These are phyloP conservation scores for Orthosia gothica DNA, from an alignment of 2,888 invertebrate species.

Conservation along the genomic window DNA sequence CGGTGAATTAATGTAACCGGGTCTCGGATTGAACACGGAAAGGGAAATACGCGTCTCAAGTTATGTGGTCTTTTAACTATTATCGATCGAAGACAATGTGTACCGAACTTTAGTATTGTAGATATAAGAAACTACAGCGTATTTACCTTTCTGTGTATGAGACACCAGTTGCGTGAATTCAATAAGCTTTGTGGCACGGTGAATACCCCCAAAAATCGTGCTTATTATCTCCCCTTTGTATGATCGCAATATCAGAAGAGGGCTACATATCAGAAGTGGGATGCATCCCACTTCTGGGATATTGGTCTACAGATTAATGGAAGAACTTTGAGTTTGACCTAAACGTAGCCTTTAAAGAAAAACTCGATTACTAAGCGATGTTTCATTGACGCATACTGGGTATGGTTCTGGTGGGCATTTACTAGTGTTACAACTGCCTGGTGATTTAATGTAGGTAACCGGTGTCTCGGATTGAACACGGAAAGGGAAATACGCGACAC, in stretches of 20 bases:
- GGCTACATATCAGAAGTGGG: too few species aligned
- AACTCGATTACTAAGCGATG: too few species aligned
- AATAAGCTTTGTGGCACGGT: neutral
- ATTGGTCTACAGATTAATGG: neutral
- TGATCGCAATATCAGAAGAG: too few species aligned
- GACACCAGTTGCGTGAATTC: neutral
- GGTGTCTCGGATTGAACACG: neutral
- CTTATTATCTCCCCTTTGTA: neutral
- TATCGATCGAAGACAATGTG: conserved; percentile 12
- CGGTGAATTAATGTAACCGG: neutral
- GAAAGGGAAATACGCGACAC: conserved; percentile 1
- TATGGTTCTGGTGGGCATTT: neutral
- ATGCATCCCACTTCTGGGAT: neutral
- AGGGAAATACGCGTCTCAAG: conserved; percentile 1
- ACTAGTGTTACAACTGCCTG: neutral
- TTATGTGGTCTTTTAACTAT: neutral
- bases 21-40: neutral
- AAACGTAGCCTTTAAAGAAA: neutral
- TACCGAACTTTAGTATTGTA: conserved; percentile 34
- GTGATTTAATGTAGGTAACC: neutral
- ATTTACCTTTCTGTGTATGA: neutral
- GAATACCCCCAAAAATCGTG: neutral
- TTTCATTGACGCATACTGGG: neutral
- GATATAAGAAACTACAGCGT: conserved; percentile 26
- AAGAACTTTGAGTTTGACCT: neutral